Evolutionary conservation across 1,140 invertebrate genomes (phyloP).

Genomic region (Araneus ventricosus): DNA sequence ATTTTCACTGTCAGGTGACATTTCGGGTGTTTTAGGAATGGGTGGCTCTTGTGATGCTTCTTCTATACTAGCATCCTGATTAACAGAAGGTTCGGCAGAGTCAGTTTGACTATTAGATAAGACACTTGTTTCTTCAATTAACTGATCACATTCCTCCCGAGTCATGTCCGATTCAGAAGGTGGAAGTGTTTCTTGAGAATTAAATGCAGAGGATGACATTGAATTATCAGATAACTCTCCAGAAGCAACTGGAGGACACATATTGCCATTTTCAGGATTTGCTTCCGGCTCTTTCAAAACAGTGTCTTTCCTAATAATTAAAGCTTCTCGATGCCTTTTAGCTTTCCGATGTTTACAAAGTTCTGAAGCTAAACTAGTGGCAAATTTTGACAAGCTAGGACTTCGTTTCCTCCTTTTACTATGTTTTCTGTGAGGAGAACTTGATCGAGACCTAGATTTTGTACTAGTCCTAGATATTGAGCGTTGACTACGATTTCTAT

Average conservation of each 20-base stretch:
- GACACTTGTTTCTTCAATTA: conserved; percentile 51
- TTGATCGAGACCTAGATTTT: conserved; percentile 72
- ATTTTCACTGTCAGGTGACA: conserved; percentile 3
- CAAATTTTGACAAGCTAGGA: conserved; percentile 75
- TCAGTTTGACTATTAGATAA: conserved; percentile 57
- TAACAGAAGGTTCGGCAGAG: conserved; percentile 14
- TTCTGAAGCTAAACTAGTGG: conserved; percentile 75
- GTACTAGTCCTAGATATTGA: conserved; percentile 55
- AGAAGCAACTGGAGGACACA: not conserved
- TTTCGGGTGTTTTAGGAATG: conserved; percentile 24
- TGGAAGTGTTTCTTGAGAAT: conserved; percentile 46
- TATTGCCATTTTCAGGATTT: conserved; percentile 61
- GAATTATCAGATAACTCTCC: conserved; percentile 69
- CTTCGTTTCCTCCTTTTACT: conserved; percentile 68
- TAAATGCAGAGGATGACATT: conserved; percentile 61
- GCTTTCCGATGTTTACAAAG: conserved; percentile 74
- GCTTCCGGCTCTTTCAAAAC: conserved; percentile 36
- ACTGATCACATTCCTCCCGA: conserved; percentile 6
- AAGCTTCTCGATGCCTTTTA: conserved; percentile 60
- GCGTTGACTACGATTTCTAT: conserved; percentile 58
- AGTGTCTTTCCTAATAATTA: conserved; percentile 57
- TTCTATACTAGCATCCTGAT: not conserved
- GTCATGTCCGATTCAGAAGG: conserved; percentile 11
- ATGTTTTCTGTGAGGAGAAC: conserved; percentile 68
- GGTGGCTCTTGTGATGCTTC: conserved; percentile 8